A percentile compares a stretch with the other conserved stretches of the same genome.
Conservation (phyloP, 2,888 invertebrate genomes). For the Leptinotarsa rubiginosa region DNA sequence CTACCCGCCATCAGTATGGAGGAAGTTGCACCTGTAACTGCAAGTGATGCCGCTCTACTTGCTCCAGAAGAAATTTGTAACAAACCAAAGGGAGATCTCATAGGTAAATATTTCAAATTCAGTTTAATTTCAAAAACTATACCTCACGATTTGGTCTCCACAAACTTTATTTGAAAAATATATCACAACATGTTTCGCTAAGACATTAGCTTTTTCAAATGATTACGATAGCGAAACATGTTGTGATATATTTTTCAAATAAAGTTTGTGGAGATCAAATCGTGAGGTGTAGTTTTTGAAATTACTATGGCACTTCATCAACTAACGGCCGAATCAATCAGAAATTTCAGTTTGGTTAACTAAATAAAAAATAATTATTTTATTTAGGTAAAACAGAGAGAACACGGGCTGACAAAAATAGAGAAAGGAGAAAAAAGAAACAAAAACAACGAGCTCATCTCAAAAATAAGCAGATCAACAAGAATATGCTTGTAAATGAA, state of each 20-base stretch:
- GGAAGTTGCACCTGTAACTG: constrained; percentile 93
- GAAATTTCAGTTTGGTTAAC: background rate
- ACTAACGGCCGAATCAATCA: too few species aligned
- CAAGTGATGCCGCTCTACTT: constrained; percentile 84
- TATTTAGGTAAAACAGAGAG: constrained; percentile 78
- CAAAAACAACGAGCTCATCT: constrained; percentile 74
- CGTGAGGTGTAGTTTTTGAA: too few species aligned
- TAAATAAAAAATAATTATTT: background rate
- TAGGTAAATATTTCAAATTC: constrained; percentile 57
- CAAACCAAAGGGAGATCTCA: constrained; percentile 69
- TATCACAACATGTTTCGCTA: too few species aligned
- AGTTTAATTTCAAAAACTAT: too few species aligned
- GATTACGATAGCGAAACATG: too few species aligned
- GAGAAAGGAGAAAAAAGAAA: constrained; percentile 90
- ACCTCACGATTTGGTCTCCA: too few species aligned
- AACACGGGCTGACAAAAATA: constrained; percentile 86
- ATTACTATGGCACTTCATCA: too few species aligned
- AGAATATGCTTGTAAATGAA: constrained; percentile 57
- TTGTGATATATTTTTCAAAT: too few species aligned
- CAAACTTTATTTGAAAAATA: too few species aligned
- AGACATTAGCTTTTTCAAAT: too few species aligned
- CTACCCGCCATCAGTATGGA: constrained; percentile 92
- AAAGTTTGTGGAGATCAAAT: too few species aligned
- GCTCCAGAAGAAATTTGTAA: constrained; percentile 92
- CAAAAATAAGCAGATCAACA: constrained; percentile 61